Conservation (phyloP, 2,888 invertebrate genomes). For the Xanthorhoe spadicearia region DNA sequence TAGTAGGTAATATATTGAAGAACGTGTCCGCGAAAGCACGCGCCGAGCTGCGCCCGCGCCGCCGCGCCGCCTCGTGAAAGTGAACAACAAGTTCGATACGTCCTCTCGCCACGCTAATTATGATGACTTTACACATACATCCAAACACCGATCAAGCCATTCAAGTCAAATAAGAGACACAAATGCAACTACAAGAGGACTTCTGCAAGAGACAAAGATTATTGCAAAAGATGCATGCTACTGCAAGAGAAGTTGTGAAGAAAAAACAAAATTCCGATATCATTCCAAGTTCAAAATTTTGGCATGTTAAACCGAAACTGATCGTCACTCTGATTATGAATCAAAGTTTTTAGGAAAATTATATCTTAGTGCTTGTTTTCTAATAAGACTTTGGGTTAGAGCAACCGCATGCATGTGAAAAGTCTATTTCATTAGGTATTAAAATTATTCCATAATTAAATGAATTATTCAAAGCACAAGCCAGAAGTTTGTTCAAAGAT, state of each 20-base stretch:
- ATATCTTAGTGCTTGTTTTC: too few relatives aligned
- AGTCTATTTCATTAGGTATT: constrained; percentile 15
- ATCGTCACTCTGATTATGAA: too few relatives aligned
- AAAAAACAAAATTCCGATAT: too few relatives aligned
- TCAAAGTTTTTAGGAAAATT: too few relatives aligned
- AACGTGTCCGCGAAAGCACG: constrained; percentile 13
- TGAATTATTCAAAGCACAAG: constrained; percentile 9
- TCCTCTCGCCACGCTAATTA: constrained; percentile 13
- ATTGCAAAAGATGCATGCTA: background rate
- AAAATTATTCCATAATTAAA: constrained; percentile 3
- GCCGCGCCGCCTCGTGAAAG: too few relatives aligned
- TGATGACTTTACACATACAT: constrained; percentile 4
- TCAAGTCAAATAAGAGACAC: too few relatives aligned
- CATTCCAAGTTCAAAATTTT: too few relatives aligned
- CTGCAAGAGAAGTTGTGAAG: too few relatives aligned
- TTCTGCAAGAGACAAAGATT: too few relatives aligned
- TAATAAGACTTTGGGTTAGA: background rate
- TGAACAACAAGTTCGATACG: constrained; percentile 25
- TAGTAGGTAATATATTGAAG: background rate
- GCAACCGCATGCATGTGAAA: background rate
- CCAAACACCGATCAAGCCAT: background rate
- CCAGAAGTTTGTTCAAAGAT: background rate
- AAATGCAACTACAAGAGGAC: too few relatives aligned
- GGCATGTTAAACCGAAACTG: too few relatives aligned
- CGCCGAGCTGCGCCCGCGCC: constrained; percentile 8